phyloP scores from a whole-genome alignment of 2,888 invertebrate genomes.

The Caenorhabditis plicata region DNA sequence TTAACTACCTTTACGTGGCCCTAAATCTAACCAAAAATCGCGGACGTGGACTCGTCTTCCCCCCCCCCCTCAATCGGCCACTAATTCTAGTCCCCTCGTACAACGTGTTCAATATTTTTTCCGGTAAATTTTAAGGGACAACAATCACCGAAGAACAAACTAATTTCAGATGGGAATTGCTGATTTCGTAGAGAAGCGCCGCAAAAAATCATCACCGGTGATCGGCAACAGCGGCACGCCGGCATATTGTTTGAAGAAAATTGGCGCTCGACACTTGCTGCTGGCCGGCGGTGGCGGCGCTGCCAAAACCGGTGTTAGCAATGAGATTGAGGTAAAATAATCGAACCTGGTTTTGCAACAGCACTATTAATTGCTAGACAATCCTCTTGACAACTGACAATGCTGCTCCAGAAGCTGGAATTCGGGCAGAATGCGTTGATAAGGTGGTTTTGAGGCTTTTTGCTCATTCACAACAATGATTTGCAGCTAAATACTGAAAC shows the following conservation, averaged over 20 bases:
- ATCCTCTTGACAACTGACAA: slow-evolving; percentile 16
- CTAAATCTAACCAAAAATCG: too few relatives aligned
- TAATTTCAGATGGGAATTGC: slow-evolving; percentile 1
- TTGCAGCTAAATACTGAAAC: slow-evolving; percentile 49
- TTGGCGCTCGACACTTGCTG: slow-evolving; percentile 72
- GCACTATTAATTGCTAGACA: slow-evolving; percentile 9
- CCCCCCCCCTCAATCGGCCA: too few relatives aligned
- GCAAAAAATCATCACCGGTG: slow-evolving; percentile 33
- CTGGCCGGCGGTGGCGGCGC: slow-evolving; percentile 97
- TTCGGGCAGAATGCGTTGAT: slow-evolving; percentile 25
- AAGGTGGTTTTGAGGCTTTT: slow-evolving; percentile 6
- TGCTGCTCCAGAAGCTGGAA: slow-evolving; percentile 12
- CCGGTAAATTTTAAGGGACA: background rate
- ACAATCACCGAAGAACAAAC: too few relatives aligned
- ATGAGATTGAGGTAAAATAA: slow-evolving; percentile 79
- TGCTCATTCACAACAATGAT: background rate
- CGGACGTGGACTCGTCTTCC: too few relatives aligned
- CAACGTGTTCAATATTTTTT: slow-evolving; percentile 1
- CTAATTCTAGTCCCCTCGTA: too few relatives aligned
- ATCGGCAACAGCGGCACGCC: slow-evolving; percentile 46
- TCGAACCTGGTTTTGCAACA: background rate
- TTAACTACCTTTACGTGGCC: too few relatives aligned
- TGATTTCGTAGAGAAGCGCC: slow-evolving; percentile 7
- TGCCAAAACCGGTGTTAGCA: slow-evolving; percentile 92
- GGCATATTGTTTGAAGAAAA: slow-evolving; percentile 52